Conservation (phyloP, 2,113 vertebrate genomes). For the Athene cunicularia region DNA sequence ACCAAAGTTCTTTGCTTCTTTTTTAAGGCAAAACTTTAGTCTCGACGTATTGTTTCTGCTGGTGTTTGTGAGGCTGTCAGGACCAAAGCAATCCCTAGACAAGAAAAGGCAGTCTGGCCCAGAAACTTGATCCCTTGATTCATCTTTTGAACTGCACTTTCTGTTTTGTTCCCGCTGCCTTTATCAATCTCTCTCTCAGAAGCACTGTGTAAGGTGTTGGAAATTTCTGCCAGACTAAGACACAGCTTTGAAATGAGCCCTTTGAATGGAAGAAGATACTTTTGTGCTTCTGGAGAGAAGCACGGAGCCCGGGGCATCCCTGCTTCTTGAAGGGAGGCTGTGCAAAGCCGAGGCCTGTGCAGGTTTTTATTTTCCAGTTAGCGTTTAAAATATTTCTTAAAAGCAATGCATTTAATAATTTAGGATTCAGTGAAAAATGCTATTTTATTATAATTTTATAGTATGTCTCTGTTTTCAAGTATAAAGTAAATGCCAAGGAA, state of each 20-base stretch:
- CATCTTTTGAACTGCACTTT: not conserved
- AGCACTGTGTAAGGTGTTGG: not conserved
- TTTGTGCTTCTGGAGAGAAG: not conserved
- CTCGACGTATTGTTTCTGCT: rapidly evolving
- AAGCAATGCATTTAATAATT: not conserved
- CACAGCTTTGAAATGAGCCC: not conserved
- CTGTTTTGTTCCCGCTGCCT: not conserved
- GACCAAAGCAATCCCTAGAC: not conserved
- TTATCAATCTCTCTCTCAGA: not conserved
- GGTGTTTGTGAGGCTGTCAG: not conserved
- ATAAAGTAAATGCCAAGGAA: not conserved
- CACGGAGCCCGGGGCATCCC: not conserved
- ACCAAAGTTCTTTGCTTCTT: not conserved
- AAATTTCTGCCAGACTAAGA: not conserved
- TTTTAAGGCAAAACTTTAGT: not conserved
- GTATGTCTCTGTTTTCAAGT: not conserved
- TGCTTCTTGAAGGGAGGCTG: not conserved
- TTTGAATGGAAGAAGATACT: not conserved
- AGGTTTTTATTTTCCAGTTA: not conserved
- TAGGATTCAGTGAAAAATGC: not conserved
- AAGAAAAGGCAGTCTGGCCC: not conserved
- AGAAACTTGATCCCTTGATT: not conserved
- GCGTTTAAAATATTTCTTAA: not conserved
- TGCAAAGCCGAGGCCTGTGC: rapidly evolving
- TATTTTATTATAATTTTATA: not conserved